Base-by-base conservation (phyloP, 2,888 invertebrate species). In the Agonum fuliginosum region DNA sequence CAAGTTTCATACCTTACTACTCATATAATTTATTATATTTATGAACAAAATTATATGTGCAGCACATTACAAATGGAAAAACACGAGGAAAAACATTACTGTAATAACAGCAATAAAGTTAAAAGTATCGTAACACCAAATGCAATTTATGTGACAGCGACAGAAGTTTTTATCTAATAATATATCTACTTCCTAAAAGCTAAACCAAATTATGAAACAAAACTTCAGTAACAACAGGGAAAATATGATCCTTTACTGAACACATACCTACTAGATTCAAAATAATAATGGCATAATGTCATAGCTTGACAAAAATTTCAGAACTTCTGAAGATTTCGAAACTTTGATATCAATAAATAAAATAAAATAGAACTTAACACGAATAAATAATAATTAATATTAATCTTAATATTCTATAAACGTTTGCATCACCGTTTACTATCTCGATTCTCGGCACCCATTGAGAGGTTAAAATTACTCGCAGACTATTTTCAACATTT, bases 381-480 rank as follows among this genome's bases (percentile, higher is more conserved):
- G n/a, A n/a, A n/a, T n/a, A n/a, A n/a, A n/a, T n/a, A n/a, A n/a
- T n/a, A n/a, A n/a, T n/a, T n/a, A n/a, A n/a, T 17, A 17, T 17
- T 1, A 30, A 19, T 8, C 14, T 3, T 12, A 19, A 34, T 27
- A 58, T 58, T 27, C 27, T 10, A 12, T 27, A 58, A 27, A 48
- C 48, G 48, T 5, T 27, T 2, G 62, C 30, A 19, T 10, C 14
- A 34, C 17, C 19, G 34, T 62, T 34, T 34, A 62, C 14, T 34
- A 37, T 10, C 19, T 34, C 24, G 12, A 24, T 43, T 43, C 22
- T 22, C 54, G 17, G 17, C 10, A 41, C 43, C 58, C 73, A 73
- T 58, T 73, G 73, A 73, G 43, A 24, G 22, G 58, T 58, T 73
- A 73, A 73, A 70, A 58, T 58, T 73, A 73, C 19, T 24, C 58